phyloP scores from a whole-genome alignment of 1,140 invertebrate species.

The Macrocentrus cingulum region DNA sequence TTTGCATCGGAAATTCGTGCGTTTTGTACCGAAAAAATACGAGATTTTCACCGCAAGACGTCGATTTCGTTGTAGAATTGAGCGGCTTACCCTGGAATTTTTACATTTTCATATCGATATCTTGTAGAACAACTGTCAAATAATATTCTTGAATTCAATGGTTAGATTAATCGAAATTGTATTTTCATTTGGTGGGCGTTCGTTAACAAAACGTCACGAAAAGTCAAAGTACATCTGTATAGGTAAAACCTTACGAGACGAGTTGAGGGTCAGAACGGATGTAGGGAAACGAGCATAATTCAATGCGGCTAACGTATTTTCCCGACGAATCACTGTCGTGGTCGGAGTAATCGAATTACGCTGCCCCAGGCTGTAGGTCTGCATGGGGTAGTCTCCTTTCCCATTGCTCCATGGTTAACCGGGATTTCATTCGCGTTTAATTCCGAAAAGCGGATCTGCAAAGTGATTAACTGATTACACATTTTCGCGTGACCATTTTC shows the following conservation, averaged over 20 bases:
- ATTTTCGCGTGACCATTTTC: background rate
- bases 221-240: background rate
- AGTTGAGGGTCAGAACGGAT: background rate
- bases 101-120: too few species aligned
- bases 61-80: too few species aligned
- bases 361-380: constrained; percentile 8
- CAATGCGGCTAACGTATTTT: constrained; percentile 18
- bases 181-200: too few species aligned
- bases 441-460: constrained; percentile 21
- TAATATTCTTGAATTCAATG: too few species aligned
- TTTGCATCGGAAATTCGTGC: too few species aligned
- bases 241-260: background rate
- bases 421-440: constrained; percentile 27
- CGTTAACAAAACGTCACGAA: background rate
- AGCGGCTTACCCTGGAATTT: too few species aligned
- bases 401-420: constrained; percentile 19
- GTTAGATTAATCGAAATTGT: too few species aligned
- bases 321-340: constrained; percentile 20
- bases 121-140: too few species aligned
- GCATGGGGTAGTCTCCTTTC: background rate
- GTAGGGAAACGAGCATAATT: constrained; percentile 2
- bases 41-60: too few species aligned
- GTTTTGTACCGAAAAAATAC: too few species aligned
- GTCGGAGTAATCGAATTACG: constrained; percentile 23
- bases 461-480: constrained; percentile 21